Evolutionary conservation across 2,113 vertebrate genomes (phyloP).

Genomic region (Rhinopomastus cyanomelas): DNA sequence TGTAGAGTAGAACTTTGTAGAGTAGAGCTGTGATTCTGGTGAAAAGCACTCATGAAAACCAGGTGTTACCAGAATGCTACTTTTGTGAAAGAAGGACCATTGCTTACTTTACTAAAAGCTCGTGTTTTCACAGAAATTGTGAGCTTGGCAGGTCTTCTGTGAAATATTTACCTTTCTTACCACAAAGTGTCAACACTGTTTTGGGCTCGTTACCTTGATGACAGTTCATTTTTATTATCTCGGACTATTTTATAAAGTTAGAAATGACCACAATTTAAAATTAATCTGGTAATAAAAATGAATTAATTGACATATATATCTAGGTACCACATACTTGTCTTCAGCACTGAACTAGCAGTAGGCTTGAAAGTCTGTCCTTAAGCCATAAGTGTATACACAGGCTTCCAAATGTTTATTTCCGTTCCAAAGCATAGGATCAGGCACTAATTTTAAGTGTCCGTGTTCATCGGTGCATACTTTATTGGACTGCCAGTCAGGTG

Average conservation of each 20-base stretch:
- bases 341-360: neutral
- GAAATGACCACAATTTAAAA: neutral
- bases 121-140: constrained; percentile 9
- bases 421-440: neutral
- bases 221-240: constrained; percentile 9
- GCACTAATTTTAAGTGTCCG: neutral
- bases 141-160: neutral
- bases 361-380: neutral
- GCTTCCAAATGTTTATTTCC: neutral
- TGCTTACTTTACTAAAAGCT: constrained; percentile 3
- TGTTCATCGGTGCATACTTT: neutral
- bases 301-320: neutral
- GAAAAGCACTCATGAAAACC: neutral
- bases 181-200: constrained; percentile 1
- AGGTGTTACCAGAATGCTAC: neutral
- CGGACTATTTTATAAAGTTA: neutral
- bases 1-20: neutral
- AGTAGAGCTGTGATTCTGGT: neutral
- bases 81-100: constrained; percentile 21
- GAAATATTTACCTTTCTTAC: constrained; percentile 24
- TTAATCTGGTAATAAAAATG: neutral
- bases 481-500: neutral
- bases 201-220: neutral
- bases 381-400: neutral
- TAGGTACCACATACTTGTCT: neutral